A percentile compares a stretch with the other conserved stretches of the same genome.
Evolutionary conservation across 2,113 vertebrate species (phyloP).

Genomic region (Pterocles gutturalis): DNA sequence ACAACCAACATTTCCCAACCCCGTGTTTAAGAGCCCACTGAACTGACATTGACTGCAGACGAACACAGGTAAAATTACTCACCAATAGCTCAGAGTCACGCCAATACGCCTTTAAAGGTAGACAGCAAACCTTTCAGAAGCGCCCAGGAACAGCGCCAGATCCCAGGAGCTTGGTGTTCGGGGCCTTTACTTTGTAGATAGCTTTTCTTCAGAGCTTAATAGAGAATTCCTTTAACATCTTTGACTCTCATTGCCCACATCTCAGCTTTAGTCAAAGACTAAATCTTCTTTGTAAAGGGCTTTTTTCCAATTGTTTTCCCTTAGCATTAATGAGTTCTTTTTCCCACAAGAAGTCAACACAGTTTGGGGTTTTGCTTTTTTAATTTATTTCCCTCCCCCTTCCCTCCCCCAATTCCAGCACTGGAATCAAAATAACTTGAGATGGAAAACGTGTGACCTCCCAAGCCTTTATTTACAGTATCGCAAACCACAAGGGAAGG

Average conservation of each 20-base stretch:
- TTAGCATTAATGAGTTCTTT: not conserved
- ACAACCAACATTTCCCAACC: not conserved
- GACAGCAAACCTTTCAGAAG: not conserved
- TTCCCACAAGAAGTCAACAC: conserved; percentile 5
- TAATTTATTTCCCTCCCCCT: not conserved
- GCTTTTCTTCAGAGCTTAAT: not conserved
- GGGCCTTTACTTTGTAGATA: not conserved
- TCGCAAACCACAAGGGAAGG: conserved; percentile 46
- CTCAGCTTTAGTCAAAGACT: not conserved
- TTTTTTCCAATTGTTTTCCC: not conserved
- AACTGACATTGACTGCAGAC: not conserved
- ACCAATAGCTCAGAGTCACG: not conserved
- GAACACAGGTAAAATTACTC: not conserved
- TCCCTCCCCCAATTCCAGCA: not conserved
- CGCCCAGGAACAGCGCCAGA: not conserved
- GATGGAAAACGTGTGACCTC: conserved; percentile 53
- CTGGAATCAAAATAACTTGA: conserved; percentile 54
- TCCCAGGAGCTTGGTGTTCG: not conserved
- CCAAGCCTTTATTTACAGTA: conserved; percentile 63
- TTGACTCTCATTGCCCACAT: not conserved
- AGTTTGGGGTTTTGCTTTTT: not conserved
- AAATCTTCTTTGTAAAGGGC: not conserved
- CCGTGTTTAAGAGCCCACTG: not conserved
- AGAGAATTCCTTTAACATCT: not conserved
- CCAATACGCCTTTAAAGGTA: not conserved